These are phyloP conservation scores for Drosophila conformis DNA, from an alignment of 2,888 invertebrate genomes.

Conservation along the genomic window DNA sequence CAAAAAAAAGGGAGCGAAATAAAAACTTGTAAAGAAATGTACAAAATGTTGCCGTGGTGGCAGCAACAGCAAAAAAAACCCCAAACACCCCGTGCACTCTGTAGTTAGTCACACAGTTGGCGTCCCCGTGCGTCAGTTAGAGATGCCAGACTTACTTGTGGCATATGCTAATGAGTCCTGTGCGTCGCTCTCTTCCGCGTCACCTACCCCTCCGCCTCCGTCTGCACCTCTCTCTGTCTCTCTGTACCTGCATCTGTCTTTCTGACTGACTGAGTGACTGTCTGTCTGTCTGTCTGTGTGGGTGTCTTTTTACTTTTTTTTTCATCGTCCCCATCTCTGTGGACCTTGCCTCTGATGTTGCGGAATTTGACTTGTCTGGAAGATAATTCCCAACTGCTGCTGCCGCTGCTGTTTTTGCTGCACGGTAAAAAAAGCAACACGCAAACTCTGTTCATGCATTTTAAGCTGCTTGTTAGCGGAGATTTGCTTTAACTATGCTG, in stretches of 20 bases:
- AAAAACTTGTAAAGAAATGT: constrained; percentile 38
- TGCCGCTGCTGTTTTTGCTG: constrained; percentile 11
- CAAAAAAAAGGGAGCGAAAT: background rate
- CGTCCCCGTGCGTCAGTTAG: constrained; percentile 51
- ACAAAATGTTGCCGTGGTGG: constrained; percentile 37
- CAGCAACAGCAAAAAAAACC: background rate
- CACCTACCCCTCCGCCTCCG: background rate
- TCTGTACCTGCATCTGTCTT: constrained; percentile 2
- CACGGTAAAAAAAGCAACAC: constrained; percentile 13
- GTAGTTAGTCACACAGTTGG: constrained; percentile 30
- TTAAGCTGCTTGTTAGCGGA: constrained; percentile 72
- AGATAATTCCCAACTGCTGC: constrained; percentile 48
- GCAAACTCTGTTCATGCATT: constrained; percentile 48
- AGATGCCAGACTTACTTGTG: constrained; percentile 66
- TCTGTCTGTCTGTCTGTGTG: constrained; percentile 1
- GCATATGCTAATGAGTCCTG: constrained; percentile 77
- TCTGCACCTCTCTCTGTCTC: background rate
- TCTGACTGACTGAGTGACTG: background rate
- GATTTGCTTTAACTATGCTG: constrained; percentile 58
- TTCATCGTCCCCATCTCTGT: constrained; percentile 11
- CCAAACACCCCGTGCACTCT: background rate
- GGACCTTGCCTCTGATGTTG: constrained; percentile 29
- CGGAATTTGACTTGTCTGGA: constrained; percentile 44
- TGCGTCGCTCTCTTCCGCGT: constrained; percentile 28
- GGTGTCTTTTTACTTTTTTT: constrained; percentile 3